Evolutionary conservation across 2,113 vertebrate genomes (phyloP), one percentile per base, ranked within the genome.

Genomic region (Tamias sibiricus): DNA sequence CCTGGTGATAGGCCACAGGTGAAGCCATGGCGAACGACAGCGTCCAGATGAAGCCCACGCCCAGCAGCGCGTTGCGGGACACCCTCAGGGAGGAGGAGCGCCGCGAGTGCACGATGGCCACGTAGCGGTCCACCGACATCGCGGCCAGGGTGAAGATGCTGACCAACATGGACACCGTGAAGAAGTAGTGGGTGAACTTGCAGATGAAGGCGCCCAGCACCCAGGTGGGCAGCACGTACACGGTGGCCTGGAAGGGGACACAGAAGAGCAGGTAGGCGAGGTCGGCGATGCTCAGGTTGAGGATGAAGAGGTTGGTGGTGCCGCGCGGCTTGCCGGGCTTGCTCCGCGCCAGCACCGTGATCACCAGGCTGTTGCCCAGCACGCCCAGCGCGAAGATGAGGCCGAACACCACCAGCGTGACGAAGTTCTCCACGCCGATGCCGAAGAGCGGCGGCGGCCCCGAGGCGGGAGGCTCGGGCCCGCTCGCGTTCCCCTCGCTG

Each of bases 161-260:
- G 96, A 99, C 99, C 97, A 99, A 98, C 99, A 99, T 99, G 88
- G 99, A 99, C 42, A 99, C 99, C 0, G 99, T 99, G 98, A 99
- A 99, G 98, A 99, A 99, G 95, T 99, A 99, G 98, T 99, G 99
- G 72, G 98, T 99, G 95, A 99, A 99, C 98, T 99, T 99, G 98
- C 99, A 99, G 91, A 99, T 98, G 97, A 99, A 99, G 8, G 99
- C 99, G 0, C 99, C 99, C 89, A 99, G 98, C 79, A 99, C 99
- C 99, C 99, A 99, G 6, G 98, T 99, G 86, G 99, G 99, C 97
- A 99, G 98, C 96, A 99, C 99, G 26, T 99, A 99, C 96, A 99
- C 99, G 0, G 99, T 99, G 95, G 99, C 99, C 98, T 99, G 99
- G 98, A 99, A 99, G 0, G 99, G 99, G 97, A 99, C 98, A 98